Evolutionary conservation across 2,888 invertebrate genomes (phyloP).

Genomic region (Ctena decussata): DNA sequence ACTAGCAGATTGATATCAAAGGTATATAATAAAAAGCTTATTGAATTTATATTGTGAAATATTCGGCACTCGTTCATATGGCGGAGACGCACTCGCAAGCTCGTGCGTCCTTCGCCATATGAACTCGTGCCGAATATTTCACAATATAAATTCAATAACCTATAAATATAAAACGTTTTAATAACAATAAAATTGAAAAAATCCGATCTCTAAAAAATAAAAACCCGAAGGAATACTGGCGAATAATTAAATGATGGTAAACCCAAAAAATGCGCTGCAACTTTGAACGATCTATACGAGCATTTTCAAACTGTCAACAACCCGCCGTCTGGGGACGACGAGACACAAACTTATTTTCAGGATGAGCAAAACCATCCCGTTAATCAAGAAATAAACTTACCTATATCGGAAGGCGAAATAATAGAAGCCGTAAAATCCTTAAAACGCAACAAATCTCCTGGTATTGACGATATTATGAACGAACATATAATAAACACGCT

Average conservation of each 20-base stretch:
- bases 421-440: not conserved
- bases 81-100: no score
- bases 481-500: conserved; percentile 19
- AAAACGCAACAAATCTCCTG: not conserved
- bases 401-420: not conserved
- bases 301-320: not conserved
- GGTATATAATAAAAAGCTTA: no score
- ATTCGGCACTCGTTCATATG: no score
- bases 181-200: not conserved
- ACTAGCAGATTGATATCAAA: no score
- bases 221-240: not conserved
- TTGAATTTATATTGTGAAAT: no score
- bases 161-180: not conserved
- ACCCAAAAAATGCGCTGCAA: not conserved
- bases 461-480: not conserved
- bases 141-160: no score
- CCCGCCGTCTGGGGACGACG: not conserved
- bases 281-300: not conserved
- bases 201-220: not conserved
- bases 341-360: not conserved
- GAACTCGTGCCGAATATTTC: no score
- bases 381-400: not conserved
- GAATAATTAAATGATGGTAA: not conserved
- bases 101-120: no score
- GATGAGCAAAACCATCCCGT: not conserved